These are phyloP conservation scores for Ctenodactylus gundi DNA, from an alignment of 2,113 vertebrate genomes.

Conservation along the genomic window DNA sequence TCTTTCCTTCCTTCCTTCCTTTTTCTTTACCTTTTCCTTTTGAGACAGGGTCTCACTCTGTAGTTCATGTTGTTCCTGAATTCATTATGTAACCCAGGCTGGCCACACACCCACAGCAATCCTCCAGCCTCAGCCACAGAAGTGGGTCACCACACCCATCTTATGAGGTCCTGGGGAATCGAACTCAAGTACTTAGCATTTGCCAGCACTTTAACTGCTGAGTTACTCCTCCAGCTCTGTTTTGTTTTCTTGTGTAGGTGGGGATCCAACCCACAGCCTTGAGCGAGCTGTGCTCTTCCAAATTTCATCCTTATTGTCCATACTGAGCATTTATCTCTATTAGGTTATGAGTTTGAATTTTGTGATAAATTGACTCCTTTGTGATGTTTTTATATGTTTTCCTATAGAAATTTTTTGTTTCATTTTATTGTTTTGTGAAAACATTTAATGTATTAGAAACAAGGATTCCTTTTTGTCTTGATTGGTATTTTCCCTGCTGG, in stretches of 20 bases:
- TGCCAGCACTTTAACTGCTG: too few species aligned
- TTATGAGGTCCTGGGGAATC: too few species aligned
- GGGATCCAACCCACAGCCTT: not conserved
- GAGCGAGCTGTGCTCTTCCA: not conserved
- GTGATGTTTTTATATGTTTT: not conserved
- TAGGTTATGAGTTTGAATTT: not conserved
- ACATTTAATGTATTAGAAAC: not conserved
- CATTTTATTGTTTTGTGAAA: not conserved
- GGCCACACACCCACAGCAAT: too few species aligned
- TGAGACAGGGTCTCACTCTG: too few species aligned
- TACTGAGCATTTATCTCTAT: not conserved
- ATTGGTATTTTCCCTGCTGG: not conserved
- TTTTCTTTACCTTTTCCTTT: too few species aligned
- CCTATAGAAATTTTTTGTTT: not conserved
- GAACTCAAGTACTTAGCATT: too few species aligned
- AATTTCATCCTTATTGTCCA: conserved; percentile 11
- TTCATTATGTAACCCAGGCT: too few species aligned
- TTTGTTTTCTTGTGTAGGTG: not conserved
- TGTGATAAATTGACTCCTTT: not conserved
- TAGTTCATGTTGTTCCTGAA: too few species aligned
- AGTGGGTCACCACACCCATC: too few species aligned
- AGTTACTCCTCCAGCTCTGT: too few species aligned
- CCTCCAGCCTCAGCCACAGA: too few species aligned
- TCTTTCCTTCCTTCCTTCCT: too few species aligned
- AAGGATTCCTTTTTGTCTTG: not conserved